Evolutionary conservation across 2,888 invertebrate genomes (phyloP).

Genomic region (Drosophila meridionalis): DNA sequence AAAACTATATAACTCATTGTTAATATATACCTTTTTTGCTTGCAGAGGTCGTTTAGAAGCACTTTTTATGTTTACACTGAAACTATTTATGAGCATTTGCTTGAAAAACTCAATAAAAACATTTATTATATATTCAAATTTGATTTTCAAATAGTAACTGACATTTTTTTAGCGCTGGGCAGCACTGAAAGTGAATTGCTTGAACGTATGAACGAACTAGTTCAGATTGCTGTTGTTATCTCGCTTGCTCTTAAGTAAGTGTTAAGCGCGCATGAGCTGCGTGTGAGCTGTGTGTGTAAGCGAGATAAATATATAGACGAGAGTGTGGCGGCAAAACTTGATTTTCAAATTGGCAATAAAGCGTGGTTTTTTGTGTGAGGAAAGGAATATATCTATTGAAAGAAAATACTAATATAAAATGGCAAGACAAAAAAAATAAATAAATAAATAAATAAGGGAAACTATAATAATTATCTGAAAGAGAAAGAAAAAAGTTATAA

Average conservation of each 20-base stretch:
- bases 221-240: constrained; percentile 1
- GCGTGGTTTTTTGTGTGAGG: background rate
- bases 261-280: background rate
- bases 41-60: constrained; percentile 65
- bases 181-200: constrained; percentile 21
- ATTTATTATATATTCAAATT: background rate
- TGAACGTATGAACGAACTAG: constrained; percentile 19
- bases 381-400: background rate
- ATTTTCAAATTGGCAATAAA: constrained; percentile 18
- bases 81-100: background rate
- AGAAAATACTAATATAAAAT: background rate
- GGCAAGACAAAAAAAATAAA: background rate
- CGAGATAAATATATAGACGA: constrained; percentile 6
- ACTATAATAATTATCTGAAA: too few species aligned
- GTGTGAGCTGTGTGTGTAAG: background rate
- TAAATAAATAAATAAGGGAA: background rate
- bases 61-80: background rate
- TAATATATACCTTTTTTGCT: constrained; percentile 14
- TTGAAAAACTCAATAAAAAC: constrained; percentile 24
- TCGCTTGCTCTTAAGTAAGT: constrained; percentile 12
- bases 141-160: constrained; percentile 28
- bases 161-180: background rate
- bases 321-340: constrained; percentile 21
- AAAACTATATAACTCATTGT: background rate
- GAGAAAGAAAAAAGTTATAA: too few species aligned